Percentiles rank a stretch among this genome's conserved stretches.
Evolutionary conservation across 2,113 vertebrate genomes (phyloP).

Genomic region (Ageneiosus marmoratus): DNA sequence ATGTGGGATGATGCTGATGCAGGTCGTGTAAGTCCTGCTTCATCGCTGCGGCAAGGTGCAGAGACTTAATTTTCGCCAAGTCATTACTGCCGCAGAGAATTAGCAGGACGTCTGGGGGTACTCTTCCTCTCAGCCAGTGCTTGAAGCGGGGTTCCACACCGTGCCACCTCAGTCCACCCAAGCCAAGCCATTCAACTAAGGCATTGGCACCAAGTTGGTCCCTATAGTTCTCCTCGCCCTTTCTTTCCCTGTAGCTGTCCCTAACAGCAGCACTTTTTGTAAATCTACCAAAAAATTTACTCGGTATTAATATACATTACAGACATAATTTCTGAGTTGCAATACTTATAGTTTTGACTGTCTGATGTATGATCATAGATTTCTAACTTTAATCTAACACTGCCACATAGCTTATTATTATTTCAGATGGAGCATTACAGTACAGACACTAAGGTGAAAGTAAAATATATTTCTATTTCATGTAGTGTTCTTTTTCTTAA

Average conservation of each 20-base stretch:
- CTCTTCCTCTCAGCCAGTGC: neutral
- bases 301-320: no score
- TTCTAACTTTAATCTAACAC: no score
- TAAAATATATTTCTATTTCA: no score
- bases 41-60: neutral
- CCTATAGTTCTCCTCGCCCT: neutral
- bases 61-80: neutral
- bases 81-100: neutral
- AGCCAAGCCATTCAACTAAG: neutral
- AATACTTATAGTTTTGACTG: no score
- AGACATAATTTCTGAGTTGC: no score
- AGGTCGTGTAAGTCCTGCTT: constrained; percentile 10
- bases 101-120: neutral
- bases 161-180: neutral
- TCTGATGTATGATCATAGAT: no score
- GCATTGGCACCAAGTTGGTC: neutral
- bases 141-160: neutral
- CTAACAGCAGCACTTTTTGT: neutral
- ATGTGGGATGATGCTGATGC: neutral
- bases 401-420: no score
- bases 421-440: no score
- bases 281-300: no score
- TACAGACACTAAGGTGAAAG: no score
- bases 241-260: neutral
- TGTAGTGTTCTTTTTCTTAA: no score